Percentiles rank a stretch among this genome's conserved stretches.
Evolutionary conservation across 2,113 vertebrate genomes (phyloP).

Genomic region (Amazona vittata): DNA sequence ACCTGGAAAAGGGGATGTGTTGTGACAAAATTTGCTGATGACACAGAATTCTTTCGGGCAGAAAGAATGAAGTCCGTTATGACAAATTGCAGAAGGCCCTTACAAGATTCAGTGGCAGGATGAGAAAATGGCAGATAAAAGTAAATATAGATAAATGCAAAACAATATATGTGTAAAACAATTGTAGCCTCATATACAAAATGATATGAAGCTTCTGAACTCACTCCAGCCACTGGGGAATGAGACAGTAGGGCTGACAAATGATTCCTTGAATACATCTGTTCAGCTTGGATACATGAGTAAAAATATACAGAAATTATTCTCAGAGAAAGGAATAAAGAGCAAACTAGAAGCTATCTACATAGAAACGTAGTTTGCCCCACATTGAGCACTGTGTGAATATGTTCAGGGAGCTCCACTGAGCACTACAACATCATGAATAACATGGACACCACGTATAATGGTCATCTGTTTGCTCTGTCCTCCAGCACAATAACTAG

Average conservation of each 20-base stretch:
- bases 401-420: background rate
- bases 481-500: background rate
- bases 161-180: fast-evolving
- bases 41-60: background rate
- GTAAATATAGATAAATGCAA: background rate
- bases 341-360: background rate
- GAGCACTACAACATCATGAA: background rate
- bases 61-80: background rate
- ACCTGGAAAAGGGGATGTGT: background rate
- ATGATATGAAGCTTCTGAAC: background rate
- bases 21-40: background rate
- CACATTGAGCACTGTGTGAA: background rate
- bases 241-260: background rate
- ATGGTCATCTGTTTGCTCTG: background rate
- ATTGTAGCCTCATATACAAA: background rate
- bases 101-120: background rate
- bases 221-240: background rate
- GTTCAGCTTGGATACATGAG: background rate
- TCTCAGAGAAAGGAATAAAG: background rate
- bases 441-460: fast-evolving
- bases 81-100: background rate
- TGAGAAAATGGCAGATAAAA: background rate
- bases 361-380: background rate
- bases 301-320: background rate
- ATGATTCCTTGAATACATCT: background rate